Conservation (phyloP, 2,113 vertebrate species). For the Varanus salvator region DNA sequence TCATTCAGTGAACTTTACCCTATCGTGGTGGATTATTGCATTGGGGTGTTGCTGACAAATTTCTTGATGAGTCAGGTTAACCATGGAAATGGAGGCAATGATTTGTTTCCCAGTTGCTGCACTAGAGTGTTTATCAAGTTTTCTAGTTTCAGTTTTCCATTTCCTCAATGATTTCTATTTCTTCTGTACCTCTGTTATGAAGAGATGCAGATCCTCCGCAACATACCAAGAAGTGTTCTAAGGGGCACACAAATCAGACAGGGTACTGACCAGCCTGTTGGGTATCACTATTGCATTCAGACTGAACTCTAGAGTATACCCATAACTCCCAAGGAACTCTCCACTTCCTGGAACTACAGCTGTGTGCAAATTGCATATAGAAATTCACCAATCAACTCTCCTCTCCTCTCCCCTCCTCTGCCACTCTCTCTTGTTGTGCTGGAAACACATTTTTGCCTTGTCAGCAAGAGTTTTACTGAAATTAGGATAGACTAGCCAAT, state of each 20-base stretch:
- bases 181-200: background rate
- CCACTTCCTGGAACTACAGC: background rate
- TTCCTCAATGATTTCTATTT: background rate
- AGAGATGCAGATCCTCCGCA: background rate
- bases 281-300: background rate
- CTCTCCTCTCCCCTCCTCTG: too few relatives aligned
- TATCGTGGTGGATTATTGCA: background rate
- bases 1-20: background rate
- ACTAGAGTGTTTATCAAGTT: background rate
- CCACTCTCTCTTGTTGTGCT: too few relatives aligned
- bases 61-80: background rate
- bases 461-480: too few relatives aligned
- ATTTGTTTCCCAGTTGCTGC: background rate
- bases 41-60: background rate
- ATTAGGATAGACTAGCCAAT: too few relatives aligned
- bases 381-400: background rate
- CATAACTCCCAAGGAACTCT: background rate
- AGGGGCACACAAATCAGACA: too few relatives aligned
- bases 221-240: background rate
- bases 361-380: too few relatives aligned
- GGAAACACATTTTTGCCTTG: too few relatives aligned
- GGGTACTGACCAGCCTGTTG: too few relatives aligned
- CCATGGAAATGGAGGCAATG: background rate
- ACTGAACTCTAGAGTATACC: background rate
- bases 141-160: background rate